Base-by-base conservation (phyloP, 2,888 invertebrate genomes). In the Plebejus argus region DNA sequence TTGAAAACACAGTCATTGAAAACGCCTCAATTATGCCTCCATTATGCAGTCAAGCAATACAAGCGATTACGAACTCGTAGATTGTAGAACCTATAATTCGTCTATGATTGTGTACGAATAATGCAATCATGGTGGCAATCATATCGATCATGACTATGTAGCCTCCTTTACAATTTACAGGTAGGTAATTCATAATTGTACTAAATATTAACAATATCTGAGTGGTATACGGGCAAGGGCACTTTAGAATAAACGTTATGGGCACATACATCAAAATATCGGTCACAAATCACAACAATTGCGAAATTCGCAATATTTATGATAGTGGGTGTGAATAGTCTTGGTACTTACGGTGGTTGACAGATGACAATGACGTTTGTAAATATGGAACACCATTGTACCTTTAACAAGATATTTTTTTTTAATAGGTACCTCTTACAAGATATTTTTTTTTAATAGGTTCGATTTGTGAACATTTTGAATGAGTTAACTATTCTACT, bases 341-440 rank as follows among this genome's bases (percentile, higher is more conserved):
- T 66, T 66, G 66, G 66, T 66, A 33, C 33, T 66, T 66, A 66
- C 66, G 66, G 66, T 66, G 28, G 66, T 66, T 66, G 66, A 66
- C 66, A 33, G 28, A 33, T 66, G 15, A 66, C 66, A 66, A 66
- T 66, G 20, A 0, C 28, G 18, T 66, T 66, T 61, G 10, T 20
- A 33, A 15, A 28, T 33, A 61, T 8, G 45, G 10, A 45, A 45
- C 10, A 66, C 28, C 6, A 15, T 33, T 12, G 28, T 66, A 23
- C n/a, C n/a, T n/a, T n/a, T 28, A 28, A 28, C 4, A 23, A 23
- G 23, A 10, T 39, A 39, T 2, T 45, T 45, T 28, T 28, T 45
- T 45, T 10, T 45, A 45, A 23, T 23, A 28, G 28, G 28, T 28
- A 61, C 12, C 23, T 61, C 23, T 39, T 39, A 10, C 10, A 39